Percentiles rank a stretch among this genome's conserved stretches.
Conservation (phyloP, 2,797 vertebrate genomes). For the Periparus ater region DNA sequence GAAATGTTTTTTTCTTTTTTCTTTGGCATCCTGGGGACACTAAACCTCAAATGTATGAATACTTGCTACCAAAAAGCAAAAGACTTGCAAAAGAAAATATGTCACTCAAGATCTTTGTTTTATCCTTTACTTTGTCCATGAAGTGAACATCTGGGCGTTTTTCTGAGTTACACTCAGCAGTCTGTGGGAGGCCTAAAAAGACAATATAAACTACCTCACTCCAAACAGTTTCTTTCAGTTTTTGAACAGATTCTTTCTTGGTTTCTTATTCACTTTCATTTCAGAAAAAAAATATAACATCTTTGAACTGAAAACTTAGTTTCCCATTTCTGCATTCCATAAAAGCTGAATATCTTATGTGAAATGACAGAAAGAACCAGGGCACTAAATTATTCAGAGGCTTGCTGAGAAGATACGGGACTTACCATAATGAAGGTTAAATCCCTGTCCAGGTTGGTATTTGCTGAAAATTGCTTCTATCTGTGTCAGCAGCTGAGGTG, state of each 20-base stretch:
- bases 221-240: not conserved
- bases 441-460: not conserved
- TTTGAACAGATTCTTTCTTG: not conserved
- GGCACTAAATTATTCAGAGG: constrained; percentile 55
- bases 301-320: constrained; percentile 14
- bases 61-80: not conserved
- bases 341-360: constrained; percentile 26
- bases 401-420: not conserved
- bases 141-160: not conserved
- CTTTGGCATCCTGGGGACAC: not conserved
- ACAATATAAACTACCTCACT: not conserved
- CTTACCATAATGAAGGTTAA: constrained; percentile 44
- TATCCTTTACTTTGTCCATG: not conserved
- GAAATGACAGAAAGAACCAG: constrained; percentile 32
- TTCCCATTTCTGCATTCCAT: not conserved
- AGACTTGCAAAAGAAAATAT: not conserved
- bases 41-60: not conserved
- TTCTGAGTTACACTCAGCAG: constrained; percentile 8
- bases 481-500: not conserved
- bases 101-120: not conserved
- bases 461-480: constrained; percentile 9
- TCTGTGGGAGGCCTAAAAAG: not conserved
- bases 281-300: not conserved
- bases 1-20: not conserved
- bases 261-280: constrained; percentile 29